A percentile compares a stretch with the other conserved stretches of the same genome.
Conservation (phyloP, 2,797 vertebrate genomes). For the Lates japonicus region DNA sequence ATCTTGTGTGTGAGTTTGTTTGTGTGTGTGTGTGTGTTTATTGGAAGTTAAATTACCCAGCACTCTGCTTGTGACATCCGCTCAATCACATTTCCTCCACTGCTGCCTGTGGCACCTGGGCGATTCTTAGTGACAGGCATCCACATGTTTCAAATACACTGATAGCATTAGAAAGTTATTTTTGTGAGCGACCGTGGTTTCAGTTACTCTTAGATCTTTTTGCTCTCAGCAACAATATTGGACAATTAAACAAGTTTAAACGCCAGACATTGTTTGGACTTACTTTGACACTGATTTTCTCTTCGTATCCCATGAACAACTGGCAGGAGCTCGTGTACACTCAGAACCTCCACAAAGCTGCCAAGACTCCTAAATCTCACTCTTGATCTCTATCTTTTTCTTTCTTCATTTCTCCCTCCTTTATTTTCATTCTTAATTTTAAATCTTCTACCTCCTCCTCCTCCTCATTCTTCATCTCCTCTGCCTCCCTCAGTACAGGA, state of each 20-base stretch:
- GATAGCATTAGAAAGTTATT: slow-evolving; percentile 1
- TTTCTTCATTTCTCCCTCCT: slow-evolving; percentile 31
- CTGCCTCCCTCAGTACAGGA: slow-evolving; percentile 55
- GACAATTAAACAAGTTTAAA: slow-evolving; percentile 48
- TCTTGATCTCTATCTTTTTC: slow-evolving; percentile 49
- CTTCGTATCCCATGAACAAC: slow-evolving; percentile 48
- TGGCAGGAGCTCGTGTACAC: slow-evolving; percentile 63
- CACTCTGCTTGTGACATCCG: slow-evolving; percentile 24
- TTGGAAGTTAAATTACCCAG: slow-evolving; percentile 34
- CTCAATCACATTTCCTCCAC: slow-evolving; percentile 22
- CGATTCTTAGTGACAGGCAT: neutral
- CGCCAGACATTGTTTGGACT: slow-evolving; percentile 43
- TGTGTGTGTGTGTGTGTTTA: slow-evolving; percentile 41
- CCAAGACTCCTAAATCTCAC: slow-evolving; percentile 46
- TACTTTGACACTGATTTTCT: slow-evolving; percentile 52
- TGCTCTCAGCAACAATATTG: slow-evolving; percentile 52
- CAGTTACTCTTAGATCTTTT: slow-evolving; percentile 22
- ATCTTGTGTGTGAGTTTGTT: slow-evolving; percentile 1
- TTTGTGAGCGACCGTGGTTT: neutral
- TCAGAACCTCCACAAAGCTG: slow-evolving; percentile 46
- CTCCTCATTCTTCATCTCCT: slow-evolving; percentile 68
- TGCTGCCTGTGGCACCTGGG: slow-evolving; percentile 27
- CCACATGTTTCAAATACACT: slow-evolving; percentile 6
- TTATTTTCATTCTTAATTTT: slow-evolving; percentile 52
- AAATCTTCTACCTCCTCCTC: slow-evolving; percentile 59